Conservation (phyloP, 2,113 vertebrate genomes). For the Ctenodactylus gundi region DNA sequence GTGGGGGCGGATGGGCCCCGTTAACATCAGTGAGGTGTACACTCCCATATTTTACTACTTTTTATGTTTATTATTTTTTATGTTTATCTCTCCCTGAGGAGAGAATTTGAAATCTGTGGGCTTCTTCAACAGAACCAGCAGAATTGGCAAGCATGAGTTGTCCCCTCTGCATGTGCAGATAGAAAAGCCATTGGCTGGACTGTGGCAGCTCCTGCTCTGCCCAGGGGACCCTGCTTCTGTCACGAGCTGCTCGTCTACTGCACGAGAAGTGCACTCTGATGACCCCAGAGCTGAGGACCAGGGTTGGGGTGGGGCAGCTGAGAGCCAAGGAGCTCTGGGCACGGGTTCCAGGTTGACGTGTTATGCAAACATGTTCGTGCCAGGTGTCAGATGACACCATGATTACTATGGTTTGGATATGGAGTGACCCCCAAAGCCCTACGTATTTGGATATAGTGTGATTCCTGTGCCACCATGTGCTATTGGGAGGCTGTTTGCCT, state of each 20-base stretch:
- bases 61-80: background rate
- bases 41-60: background rate
- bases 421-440: too few species aligned
- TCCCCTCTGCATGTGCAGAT: background rate
- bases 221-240: too few species aligned
- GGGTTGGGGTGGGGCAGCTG: background rate
- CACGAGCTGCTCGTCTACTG: background rate
- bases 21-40: background rate
- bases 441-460: too few species aligned
- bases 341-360: background rate
- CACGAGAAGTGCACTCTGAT: too few species aligned
- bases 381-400: conserved; percentile 42
- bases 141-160: background rate
- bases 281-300: background rate
- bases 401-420: too few species aligned
- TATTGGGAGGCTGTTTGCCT: too few species aligned
- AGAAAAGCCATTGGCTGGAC: background rate
- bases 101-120: background rate
- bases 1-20: background rate
- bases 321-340: background rate
- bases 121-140: background rate
- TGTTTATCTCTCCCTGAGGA: too few species aligned
- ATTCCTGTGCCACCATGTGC: too few species aligned
- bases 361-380: conserved; percentile 52
- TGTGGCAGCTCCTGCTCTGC: background rate